Evolutionary conservation across 1,140 invertebrate genomes (phyloP), one percentile per base, ranked within the genome.

Genomic region (Chironomus striatipennis): DNA sequence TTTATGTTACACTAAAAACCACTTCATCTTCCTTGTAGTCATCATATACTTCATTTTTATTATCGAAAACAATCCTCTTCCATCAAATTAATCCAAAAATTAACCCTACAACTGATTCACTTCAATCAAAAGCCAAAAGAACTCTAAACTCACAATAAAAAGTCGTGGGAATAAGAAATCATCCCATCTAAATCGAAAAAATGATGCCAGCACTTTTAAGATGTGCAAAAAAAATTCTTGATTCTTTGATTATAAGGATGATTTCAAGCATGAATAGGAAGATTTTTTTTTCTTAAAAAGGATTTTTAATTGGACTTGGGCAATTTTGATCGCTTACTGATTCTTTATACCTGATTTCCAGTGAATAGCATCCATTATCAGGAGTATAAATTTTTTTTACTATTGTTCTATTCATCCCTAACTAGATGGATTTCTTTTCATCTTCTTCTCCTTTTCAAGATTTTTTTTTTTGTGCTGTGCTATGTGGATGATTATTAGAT

Each of bases 321-420:
- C 17, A 70, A 70, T 70, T 20, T 70, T 70, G 20, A 20, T 21
- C 65, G 17, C 65, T 70, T 18, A 70, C 17, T 20, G 65, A 70
- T 10, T 70, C 18, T 70, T 70, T 70, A 70, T 70, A 70, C 65
- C 65, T 70, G 65, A 70, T 57, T 57, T 18, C 18, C 65, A 70
- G 6, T 70, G 65, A 70, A 70, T 8, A 34, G 24, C 24, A 18
- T 70, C 65, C 65, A 70, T 70, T 70, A 70, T 70, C 65, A 70
- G 5, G 15, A 57, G 12, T 57, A 57, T 57, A n/a, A n/a, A 18
- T 20, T 34, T 2, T 34, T 34, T 34, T 34, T 34, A 34, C 65
- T 17, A 70, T 70, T 70, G 65, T 70, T 57, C 47, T n/a, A 57
- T n/a, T 20, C 65, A 21, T 70, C 65, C 65, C 65, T 70, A 70